A percentile compares a stretch with the other conserved stretches of the same genome.
phyloP scores from a whole-genome alignment of 2,888 invertebrate genomes.

The Clitarchus hookeri region DNA sequence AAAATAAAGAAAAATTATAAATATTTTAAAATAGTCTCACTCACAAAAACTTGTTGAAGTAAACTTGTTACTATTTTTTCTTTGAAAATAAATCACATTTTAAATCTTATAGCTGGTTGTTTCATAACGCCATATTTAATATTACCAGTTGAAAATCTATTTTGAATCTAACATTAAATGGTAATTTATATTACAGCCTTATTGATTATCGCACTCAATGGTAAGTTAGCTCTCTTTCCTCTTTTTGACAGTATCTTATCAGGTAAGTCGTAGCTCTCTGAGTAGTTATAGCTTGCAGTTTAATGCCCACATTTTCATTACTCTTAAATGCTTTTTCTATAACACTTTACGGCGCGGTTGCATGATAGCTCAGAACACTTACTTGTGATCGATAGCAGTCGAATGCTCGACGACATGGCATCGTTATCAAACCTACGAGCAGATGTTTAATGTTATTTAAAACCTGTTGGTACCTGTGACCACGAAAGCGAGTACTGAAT shows the following conservation, averaged over 20 bases:
- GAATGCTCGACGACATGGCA: too few relatives aligned
- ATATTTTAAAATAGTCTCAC: background rate
- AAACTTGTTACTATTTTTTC: background rate
- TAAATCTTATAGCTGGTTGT: background rate
- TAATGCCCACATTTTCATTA: too few relatives aligned
- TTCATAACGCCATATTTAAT: background rate
- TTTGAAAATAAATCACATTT: background rate
- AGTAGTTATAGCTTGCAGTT: too few relatives aligned
- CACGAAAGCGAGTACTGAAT: too few relatives aligned
- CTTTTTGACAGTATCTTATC: background rate
- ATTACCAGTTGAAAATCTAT: background rate
- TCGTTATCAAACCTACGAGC: too few relatives aligned
- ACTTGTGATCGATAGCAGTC: too few relatives aligned
- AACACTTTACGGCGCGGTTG: too few relatives aligned
- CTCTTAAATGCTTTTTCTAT: too few relatives aligned
- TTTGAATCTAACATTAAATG: conserved; percentile 14
- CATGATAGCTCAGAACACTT: too few relatives aligned
- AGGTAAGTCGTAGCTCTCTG: too few relatives aligned
- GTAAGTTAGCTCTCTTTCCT: conserved; percentile 8
- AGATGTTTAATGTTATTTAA: too few relatives aligned
- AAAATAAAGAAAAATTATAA: background rate
- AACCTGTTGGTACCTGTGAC: too few relatives aligned
- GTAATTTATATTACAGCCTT: conserved; percentile 14
- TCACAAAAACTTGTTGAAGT: background rate
- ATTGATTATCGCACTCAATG: conserved; percentile 14